Evolutionary conservation across 2,797 vertebrate genomes (phyloP), one percentile per base, ranked within the genome.

Genomic region (Typhlichthys subterraneus): DNA sequence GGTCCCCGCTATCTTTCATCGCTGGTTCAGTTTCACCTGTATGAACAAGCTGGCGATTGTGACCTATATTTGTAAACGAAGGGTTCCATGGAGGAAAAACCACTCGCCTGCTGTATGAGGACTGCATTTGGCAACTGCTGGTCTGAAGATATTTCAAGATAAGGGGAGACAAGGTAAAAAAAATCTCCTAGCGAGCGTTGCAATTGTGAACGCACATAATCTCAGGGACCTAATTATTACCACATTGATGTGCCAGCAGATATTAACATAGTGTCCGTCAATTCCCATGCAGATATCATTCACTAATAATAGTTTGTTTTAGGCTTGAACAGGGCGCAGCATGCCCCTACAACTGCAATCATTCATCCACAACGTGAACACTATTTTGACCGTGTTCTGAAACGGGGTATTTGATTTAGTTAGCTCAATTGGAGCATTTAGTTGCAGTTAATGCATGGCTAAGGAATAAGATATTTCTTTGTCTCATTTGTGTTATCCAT

Each of bases 1-100:
- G 12, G n/a, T 51, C 33, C 33, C 33, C 33, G 33, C 17, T 55
- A 8, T 38, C 4, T 47, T 56, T 67, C 56, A 53, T 59, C 66
- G 68, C 65, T 61, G 63, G 76, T 73, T 84, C 69, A 10, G 2
- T 71, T 76, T 84, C 85, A 89, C 88, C 88, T 89, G 88, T 83
- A 42, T 82, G 77, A 83, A 85, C 86, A 86, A 87, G 85, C 84
- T 89, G 85, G 85, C 71, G 73, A 67, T 82, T 72, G 72, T 70
- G 76, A 81, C 80, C 71, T 70, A 85, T 63, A 72, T 82, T 60
- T 64, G 62, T 73, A 61, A 46, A 71, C 75, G 73, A 47, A 76
- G 65, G 29, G 78, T 84, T 84, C 83, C 84, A 82, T 87, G 90
- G 89, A 89, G 80, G 81, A 86, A 69, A 78, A 47, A 17, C 67